Evolutionary conservation across 92 coral and sea anemone genomes (phyloP), one percentile per base, ranked within the genome.

Genomic region (Scolanthus callimorphus): DNA sequence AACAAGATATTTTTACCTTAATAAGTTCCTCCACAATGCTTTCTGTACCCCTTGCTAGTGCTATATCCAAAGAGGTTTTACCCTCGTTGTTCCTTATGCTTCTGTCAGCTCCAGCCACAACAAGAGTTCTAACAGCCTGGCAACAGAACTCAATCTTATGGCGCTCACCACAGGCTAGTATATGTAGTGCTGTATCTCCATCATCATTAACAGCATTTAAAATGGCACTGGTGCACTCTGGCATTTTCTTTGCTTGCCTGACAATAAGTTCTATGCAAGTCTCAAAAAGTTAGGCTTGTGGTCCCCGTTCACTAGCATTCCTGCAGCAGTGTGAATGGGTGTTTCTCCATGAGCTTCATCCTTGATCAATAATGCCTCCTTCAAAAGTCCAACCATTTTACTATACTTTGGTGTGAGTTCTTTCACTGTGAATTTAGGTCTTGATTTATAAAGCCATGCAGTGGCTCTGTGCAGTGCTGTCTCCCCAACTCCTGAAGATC

Each of bases 301-400:
- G 54, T 94, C 96, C 11, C 85, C 89, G 57, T 76, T 88, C 3
- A 86, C 96, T 13, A 94, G 76, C 99, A 94, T 79, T 1, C 78
- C 79, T 11, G 99, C 94, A 3, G 99, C 99, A 0, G 95, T 88
- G 51, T 94, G 99, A 12, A 94, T 78, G 9, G 99, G 96, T 1
- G 99, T 88, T 39, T 94, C 94, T 3, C 88, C 96, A 67, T 74
- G 89, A 3, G 91, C 71, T 38, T 84, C 99, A 73, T 94, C 99
- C 46, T 94, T 90, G 20, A 94, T 72, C 61, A 84, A 19, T 59
- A 88, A 51, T 11, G 85, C 77, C 71, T 94, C 96, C 45, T 89
- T 85, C 34, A 94, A 49, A 13, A 79, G 48, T 29, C 85, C 85
- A 37, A 86, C 91, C 71, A 88, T 82, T 74, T 90, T 80, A 31